Conservation (phyloP, 2,888 invertebrate species). For the Polyommatus icarus region DNA sequence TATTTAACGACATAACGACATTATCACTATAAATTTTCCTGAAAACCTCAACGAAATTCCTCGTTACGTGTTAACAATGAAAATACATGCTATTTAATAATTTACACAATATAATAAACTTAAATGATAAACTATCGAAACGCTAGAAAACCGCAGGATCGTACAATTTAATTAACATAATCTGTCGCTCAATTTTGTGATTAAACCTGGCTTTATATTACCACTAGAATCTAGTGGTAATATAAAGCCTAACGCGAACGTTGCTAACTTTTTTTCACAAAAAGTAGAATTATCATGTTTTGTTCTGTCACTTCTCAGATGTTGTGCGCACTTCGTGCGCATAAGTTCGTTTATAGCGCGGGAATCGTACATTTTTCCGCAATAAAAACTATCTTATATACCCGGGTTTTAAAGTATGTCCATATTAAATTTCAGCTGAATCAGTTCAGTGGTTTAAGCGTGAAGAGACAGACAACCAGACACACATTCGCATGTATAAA, state of each 20-base stretch:
- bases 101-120: neutral
- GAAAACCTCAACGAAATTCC: conserved; percentile 1
- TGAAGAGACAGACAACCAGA: neutral
- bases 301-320: no score
- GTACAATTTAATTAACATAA: conserved; percentile 67
- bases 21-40: neutral
- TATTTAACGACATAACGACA: neutral
- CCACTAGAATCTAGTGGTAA: no score
- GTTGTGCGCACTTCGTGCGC: neutral
- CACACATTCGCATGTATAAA: neutral
- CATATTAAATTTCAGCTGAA: neutral
- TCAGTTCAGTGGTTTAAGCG: neutral
- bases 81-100: neutral
- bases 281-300: no score
- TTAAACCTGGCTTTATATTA: neutral
- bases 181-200: conserved; percentile 40
- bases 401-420: neutral
- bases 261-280: no score
- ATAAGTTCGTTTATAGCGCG: neutral
- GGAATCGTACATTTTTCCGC: neutral
- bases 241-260: no score
- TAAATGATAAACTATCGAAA: neutral
- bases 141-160: conserved; percentile 50
- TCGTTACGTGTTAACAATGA: neutral
- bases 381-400: no score